These are phyloP conservation scores for Phrynosoma blainvillii DNA, from an alignment of 2,113 vertebrate species.

Conservation along the genomic window DNA sequence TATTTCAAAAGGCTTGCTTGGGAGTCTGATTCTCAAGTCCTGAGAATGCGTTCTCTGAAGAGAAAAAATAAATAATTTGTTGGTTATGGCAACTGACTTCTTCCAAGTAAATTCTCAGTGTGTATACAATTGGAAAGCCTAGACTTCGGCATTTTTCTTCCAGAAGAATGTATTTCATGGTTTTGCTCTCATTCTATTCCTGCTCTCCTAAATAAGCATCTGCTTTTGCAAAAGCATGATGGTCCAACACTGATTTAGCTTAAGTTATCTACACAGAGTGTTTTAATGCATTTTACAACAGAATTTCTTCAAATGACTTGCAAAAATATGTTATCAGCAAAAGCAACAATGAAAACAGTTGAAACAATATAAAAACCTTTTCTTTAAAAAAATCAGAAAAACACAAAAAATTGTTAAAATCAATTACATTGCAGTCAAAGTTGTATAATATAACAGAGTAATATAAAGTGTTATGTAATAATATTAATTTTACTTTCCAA, in stretches of 20 bases:
- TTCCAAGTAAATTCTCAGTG: conserved; percentile 9
- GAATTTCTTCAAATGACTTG: not conserved
- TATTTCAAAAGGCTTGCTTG: conserved; percentile 27
- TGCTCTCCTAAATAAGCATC: not conserved
- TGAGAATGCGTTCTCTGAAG: conserved; percentile 8
- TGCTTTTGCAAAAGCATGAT: not conserved
- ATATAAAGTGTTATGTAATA: no score
- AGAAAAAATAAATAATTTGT: not conserved
- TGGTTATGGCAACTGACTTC: conserved; percentile 12
- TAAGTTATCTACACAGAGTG: not conserved
- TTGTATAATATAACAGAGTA: no score
- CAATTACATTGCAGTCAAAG: not conserved
- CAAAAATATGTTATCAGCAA: not conserved
- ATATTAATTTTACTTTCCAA: no score
- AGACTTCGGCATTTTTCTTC: not conserved
- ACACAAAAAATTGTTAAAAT: not conserved
- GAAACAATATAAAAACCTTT: not conserved
- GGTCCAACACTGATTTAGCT: not conserved
- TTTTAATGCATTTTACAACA: not conserved
- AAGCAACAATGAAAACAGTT: not conserved
- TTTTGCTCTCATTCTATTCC: not conserved
- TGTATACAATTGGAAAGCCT: not conserved
- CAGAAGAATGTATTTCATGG: no score
- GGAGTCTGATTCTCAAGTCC: not conserved
- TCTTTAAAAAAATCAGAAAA: not conserved